Evolutionary conservation across 2,888 invertebrate genomes (phyloP).

Genomic region (Omphaloscelis lunosa): DNA sequence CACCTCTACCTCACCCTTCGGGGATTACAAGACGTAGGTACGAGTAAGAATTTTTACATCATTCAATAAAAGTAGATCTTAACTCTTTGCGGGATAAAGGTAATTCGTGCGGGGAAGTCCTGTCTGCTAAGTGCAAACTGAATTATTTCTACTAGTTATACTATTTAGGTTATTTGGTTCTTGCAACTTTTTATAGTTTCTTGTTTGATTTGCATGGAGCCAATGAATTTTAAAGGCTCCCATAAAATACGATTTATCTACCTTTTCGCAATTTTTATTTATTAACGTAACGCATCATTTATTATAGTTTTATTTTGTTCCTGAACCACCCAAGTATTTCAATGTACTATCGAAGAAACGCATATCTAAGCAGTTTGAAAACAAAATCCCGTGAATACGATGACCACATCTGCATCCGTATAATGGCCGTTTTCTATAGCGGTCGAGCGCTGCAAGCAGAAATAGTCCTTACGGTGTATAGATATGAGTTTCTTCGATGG

Average conservation of each 20-base stretch:
- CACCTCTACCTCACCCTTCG: not conserved
- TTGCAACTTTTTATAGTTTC: not conserved
- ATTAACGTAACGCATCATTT: too few species aligned
- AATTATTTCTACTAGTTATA: not conserved
- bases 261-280: not conserved
- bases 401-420: too few species aligned
- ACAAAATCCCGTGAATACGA: too few species aligned
- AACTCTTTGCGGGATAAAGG: not conserved
- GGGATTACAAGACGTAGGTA: not conserved
- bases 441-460: too few species aligned
- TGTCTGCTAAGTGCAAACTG: not conserved
- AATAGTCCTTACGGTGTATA: too few species aligned
- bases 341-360: too few species aligned
- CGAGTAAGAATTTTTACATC: not conserved
- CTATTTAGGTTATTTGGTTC: not conserved
- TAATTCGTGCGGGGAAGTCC: not conserved
- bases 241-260: not conserved
- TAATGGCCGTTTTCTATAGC: too few species aligned
- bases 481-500: too few species aligned
- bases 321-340: slow-evolving; percentile 15
- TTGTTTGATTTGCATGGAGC: not conserved
- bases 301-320: not conserved
- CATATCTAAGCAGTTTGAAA: too few species aligned
- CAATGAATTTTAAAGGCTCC: not conserved
- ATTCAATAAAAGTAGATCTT: not conserved